Percentiles rank a stretch among this genome's conserved stretches.
Conservation (phyloP, 2,797 vertebrate species). For the Notoglanidium macrostoma region DNA sequence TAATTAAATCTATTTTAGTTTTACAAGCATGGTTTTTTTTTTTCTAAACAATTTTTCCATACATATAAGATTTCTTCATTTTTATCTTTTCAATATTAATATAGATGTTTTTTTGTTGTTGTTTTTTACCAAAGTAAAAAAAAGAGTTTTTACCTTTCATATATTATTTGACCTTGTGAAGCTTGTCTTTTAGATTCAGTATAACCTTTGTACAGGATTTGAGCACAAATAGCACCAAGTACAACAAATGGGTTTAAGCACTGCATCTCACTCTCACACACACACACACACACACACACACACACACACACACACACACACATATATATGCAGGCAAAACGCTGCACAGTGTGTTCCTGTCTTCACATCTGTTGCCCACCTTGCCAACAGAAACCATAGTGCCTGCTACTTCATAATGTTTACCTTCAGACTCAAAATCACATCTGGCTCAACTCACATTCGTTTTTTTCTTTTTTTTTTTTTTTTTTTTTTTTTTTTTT, state of each 20-base stretch:
- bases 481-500: background rate
- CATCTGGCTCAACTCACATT: background rate
- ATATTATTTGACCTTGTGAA: background rate
- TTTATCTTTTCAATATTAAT: background rate
- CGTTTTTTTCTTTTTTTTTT: background rate
- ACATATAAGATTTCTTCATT: background rate
- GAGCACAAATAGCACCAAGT: background rate
- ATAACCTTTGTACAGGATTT: background rate
- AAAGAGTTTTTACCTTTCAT: no score
- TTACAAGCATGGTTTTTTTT: background rate
- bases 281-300: no score
- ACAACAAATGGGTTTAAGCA: background rate
- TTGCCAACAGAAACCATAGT: conserved; percentile 8
- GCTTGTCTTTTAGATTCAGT: background rate
- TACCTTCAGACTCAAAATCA: conserved; percentile 4
- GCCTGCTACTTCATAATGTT: conserved; percentile 24
- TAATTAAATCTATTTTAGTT: background rate
- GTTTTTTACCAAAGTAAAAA: no score
- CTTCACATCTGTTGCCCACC: conserved; percentile 54
- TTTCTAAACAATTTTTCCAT: background rate
- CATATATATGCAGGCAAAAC: background rate
- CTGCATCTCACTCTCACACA: background rate
- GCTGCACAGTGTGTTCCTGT: conserved; percentile 13
- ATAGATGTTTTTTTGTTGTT: background rate
- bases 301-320: no score